phyloP scores from a whole-genome alignment of 1,140 invertebrate genomes.

The Plodia interpunctella region DNA sequence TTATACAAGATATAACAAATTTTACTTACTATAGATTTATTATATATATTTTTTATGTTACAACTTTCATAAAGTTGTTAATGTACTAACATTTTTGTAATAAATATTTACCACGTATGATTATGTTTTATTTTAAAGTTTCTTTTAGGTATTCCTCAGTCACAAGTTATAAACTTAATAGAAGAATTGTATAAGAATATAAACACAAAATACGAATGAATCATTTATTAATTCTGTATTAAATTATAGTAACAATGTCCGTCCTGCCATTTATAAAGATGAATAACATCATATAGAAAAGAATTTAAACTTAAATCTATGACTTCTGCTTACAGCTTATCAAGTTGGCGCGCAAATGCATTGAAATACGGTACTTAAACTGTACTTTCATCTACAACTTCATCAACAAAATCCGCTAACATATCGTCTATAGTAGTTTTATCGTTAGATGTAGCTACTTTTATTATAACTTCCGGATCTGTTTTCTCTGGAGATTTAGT shows the following conservation, averaged over 20 bases:
- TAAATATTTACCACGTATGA: slow-evolving; percentile 3
- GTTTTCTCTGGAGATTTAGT: slow-evolving; percentile 17
- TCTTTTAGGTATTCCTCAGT: no score
- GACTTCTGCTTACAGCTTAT: slow-evolving; percentile 1
- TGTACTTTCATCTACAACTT: slow-evolving; percentile 47
- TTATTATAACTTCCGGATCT: slow-evolving; percentile 13
- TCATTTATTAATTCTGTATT: not conserved
- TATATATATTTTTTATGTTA: slow-evolving; percentile 11
- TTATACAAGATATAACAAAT: not conserved
- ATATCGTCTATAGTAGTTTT: slow-evolving; percentile 57
- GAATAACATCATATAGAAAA: not conserved
- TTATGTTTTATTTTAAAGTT: not conserved
- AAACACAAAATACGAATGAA: no score
- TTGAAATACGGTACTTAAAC: not conserved
- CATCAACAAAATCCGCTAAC: slow-evolving; percentile 71
- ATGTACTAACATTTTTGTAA: slow-evolving; percentile 13
- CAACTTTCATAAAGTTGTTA: slow-evolving; percentile 15
- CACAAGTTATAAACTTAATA: not conserved
- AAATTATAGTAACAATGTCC: not conserved
- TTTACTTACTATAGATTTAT: slow-evolving; percentile 1
- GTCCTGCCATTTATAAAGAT: not conserved
- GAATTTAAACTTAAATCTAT: slow-evolving; percentile 1
- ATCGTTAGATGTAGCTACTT: slow-evolving; percentile 30
- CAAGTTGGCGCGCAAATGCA: slow-evolving; percentile 7
- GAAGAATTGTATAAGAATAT: no score